Evolutionary conservation across 2,113 vertebrate species (phyloP).

Genomic region (Silurus meridionalis): DNA sequence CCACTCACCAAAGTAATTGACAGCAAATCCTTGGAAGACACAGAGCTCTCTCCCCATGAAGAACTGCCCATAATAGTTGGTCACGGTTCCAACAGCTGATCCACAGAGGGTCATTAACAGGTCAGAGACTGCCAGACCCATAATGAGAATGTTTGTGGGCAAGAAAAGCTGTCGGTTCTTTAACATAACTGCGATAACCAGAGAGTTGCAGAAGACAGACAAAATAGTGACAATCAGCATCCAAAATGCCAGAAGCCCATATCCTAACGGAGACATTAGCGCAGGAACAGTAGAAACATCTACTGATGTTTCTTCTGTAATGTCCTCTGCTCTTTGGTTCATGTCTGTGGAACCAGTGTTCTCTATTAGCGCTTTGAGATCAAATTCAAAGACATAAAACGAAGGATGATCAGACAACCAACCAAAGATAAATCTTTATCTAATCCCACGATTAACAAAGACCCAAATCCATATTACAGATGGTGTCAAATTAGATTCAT

Average conservation of each 20-base stretch:
- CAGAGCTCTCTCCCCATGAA: conserved; percentile 35
- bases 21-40: conserved; percentile 20
- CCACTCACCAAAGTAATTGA: conserved; percentile 39
- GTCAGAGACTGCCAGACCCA: conserved; percentile 25
- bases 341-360: background rate
- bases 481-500: conserved; percentile 1
- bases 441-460: background rate
- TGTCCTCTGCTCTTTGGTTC: conserved; percentile 2
- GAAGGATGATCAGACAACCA: background rate
- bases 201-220: conserved; percentile 23
- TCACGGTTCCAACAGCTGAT: conserved; percentile 17
- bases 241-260: conserved; percentile 22
- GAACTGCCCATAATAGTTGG: conserved; percentile 36
- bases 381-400: background rate
- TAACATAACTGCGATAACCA: conserved; percentile 30
- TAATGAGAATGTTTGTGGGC: conserved; percentile 17
- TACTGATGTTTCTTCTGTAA: background rate
- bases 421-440: conserved; percentile 16
- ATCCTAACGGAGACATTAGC: conserved; percentile 34
- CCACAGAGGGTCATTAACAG: conserved; percentile 29
- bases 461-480: conserved; percentile 20
- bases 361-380: background rate
- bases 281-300: conserved; percentile 13
- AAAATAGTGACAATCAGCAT: conserved; percentile 17
- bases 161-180: background rate